Base-by-base conservation (phyloP, 2,797 vertebrate genomes). In the Microctenopoma lineatum region DNA sequence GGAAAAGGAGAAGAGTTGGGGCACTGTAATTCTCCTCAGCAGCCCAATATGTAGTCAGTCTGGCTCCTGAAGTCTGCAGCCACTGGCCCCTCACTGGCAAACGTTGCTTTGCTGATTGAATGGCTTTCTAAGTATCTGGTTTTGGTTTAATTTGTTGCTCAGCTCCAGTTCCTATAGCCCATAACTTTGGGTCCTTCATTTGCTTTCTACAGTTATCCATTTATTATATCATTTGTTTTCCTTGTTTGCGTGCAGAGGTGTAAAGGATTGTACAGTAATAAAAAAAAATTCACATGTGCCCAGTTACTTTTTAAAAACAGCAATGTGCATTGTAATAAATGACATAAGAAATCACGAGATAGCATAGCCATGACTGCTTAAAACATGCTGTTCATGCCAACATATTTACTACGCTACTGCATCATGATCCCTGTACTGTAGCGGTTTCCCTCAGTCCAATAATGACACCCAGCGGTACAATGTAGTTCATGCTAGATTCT, bases 1-100 rank as follows among this genome's bases (percentile, higher is more conserved):
- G 84, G 89, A 89, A 87, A 90, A 92, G 90, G 92, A 92, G 91
- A 80, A 73, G 84, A 77, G 46, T 72, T 75, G 77, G 79, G 79
- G 75, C 73, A 73, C 71, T 84, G 59, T 84, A 86, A 90, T 87
- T 81, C 86, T 83, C 79, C 63, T 80, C 70, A 73, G 81, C 83
- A 39, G 77, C 84, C 69, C 83, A 85, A 84, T 83, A 87, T 88
- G 86, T 84, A 85, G 88, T 85, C 88, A 84, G 85, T 85, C 90
- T 90, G 88, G 81, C 87, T 91, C 81, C 89, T 89, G 39, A 52
- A 74, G 87, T 91, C 90, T 88, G 84, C 73, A 87, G 84, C 76
- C 80, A 70, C 59, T 70, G 77, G 71, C 84, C 75, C 89, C 88
- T 89, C 78, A 79, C 82, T 84, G 87, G 84, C 70, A 77, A 75